Conservation (phyloP, 2,888 invertebrate species). For the Hirtodrosophila confusa region DNA sequence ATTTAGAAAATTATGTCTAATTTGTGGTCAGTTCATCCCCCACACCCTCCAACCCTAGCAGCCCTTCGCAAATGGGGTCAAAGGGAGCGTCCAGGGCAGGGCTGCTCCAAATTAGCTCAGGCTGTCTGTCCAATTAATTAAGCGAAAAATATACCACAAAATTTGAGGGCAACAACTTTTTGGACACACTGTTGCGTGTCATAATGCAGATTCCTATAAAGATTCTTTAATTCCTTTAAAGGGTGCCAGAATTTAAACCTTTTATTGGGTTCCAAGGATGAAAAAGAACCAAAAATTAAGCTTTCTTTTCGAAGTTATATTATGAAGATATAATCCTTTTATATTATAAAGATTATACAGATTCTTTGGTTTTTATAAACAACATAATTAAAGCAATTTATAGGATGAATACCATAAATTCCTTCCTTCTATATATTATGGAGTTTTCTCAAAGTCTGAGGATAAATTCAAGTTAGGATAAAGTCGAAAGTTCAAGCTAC, state of each 20-base stretch:
- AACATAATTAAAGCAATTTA: too few relatives aligned
- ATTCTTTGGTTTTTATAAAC: too few relatives aligned
- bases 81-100: slow-evolving; percentile 30
- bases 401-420: too few relatives aligned
- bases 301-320: too few relatives aligned
- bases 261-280: too few relatives aligned
- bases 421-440: too few relatives aligned
- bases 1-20: slow-evolving; percentile 52
- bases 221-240: not conserved
- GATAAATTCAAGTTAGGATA: too few relatives aligned
- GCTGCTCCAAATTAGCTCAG: slow-evolving; percentile 33
- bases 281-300: too few relatives aligned
- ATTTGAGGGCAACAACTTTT: not conserved
- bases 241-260: not conserved
- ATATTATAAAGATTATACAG: not conserved
- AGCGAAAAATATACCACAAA: slow-evolving; percentile 9
- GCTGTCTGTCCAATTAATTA: slow-evolving; percentile 26
- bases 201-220: slow-evolving; percentile 2
- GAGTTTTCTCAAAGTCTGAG: too few relatives aligned
- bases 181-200: slow-evolving; percentile 13
- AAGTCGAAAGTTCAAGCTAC: too few relatives aligned
- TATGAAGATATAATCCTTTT: too few relatives aligned
- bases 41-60: not conserved
- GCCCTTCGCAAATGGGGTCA: slow-evolving; percentile 41
- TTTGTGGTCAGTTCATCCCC: slow-evolving; percentile 38